A percentile compares a stretch with the other conserved stretches of the same genome.
Conservation (phyloP, 2,113 vertebrate genomes). For the Labeo catla region DNA sequence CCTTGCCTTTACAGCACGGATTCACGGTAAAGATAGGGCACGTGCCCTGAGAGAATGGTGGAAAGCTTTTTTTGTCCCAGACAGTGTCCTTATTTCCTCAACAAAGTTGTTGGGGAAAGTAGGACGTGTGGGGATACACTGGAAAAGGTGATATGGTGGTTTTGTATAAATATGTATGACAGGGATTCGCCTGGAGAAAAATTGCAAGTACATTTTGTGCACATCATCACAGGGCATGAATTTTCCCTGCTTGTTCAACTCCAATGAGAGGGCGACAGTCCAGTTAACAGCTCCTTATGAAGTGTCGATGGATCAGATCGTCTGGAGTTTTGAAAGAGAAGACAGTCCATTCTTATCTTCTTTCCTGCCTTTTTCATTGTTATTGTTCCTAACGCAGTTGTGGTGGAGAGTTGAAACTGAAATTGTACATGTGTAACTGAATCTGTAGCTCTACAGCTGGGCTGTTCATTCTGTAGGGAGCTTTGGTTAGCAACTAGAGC, state of each 20-base stretch:
- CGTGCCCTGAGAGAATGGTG: constrained; percentile 28
- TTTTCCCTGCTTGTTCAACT: constrained; percentile 3
- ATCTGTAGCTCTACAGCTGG: constrained; percentile 12
- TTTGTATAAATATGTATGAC: constrained; percentile 57
- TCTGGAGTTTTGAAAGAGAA: neutral
- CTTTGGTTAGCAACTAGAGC: constrained; percentile 47
- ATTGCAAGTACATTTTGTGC: constrained; percentile 44
- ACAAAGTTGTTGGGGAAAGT: constrained; percentile 7
- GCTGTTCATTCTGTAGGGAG: neutral
- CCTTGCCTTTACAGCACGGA: constrained; percentile 22
- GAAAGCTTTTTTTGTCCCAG: neutral
- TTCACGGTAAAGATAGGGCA: constrained; percentile 2
- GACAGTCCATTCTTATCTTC: neutral
- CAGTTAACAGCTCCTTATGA: neutral
- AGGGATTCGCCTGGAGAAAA: constrained; percentile 45
- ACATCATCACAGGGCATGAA: constrained; percentile 19
- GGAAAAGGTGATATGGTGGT: constrained; percentile 29
- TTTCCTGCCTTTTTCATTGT: neutral
- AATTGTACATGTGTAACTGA: constrained; percentile 14
- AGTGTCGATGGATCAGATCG: neutral
- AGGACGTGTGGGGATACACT: constrained; percentile 43
- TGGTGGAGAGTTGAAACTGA: neutral
- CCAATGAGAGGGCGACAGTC: neutral
- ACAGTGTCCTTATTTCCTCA: constrained; percentile 19
- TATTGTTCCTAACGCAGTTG: neutral